Evolutionary conservation across 2,797 vertebrate genomes (phyloP).

Genomic region (Catamblyrhynchus diadema): DNA sequence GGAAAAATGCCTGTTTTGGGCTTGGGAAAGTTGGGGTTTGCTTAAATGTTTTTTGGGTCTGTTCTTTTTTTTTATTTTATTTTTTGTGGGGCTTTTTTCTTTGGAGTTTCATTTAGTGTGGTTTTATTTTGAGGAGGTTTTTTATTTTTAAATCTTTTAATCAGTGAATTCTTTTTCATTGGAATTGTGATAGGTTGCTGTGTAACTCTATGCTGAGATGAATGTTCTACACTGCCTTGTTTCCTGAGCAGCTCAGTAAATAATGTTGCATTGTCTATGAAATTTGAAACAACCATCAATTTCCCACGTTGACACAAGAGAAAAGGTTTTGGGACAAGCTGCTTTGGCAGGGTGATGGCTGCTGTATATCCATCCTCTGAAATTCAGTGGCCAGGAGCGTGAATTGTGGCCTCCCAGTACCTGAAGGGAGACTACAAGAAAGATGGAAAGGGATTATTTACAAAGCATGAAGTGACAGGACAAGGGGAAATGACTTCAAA

Average conservation of each 20-base stretch:
- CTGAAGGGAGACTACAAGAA: neutral
- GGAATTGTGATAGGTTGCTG: neutral
- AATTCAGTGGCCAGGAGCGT: neutral
- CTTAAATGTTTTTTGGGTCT: neutral
- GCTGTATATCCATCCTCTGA: neutral
- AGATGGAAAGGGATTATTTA: neutral
- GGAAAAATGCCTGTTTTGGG: neutral
- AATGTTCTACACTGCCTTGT: neutral
- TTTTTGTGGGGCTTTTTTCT: neutral
- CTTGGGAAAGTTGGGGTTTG: neutral
- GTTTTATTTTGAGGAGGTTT: neutral
- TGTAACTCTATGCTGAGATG: neutral
- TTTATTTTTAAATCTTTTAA: neutral
- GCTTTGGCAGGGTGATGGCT: neutral
- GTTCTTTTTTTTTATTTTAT: no score
- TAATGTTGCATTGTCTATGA: neutral
- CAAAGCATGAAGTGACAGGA: neutral
- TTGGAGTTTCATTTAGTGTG: neutral
- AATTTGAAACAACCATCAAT: neutral
- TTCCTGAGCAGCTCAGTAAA: neutral
- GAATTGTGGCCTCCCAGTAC: neutral
- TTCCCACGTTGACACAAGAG: neutral
- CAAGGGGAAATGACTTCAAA: neutral
- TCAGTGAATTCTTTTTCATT: neutral
- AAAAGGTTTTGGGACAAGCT: neutral